These are phyloP conservation scores for Tetragonula clypearis DNA, from an alignment of 1,140 invertebrate species.

Conservation along the genomic window DNA sequence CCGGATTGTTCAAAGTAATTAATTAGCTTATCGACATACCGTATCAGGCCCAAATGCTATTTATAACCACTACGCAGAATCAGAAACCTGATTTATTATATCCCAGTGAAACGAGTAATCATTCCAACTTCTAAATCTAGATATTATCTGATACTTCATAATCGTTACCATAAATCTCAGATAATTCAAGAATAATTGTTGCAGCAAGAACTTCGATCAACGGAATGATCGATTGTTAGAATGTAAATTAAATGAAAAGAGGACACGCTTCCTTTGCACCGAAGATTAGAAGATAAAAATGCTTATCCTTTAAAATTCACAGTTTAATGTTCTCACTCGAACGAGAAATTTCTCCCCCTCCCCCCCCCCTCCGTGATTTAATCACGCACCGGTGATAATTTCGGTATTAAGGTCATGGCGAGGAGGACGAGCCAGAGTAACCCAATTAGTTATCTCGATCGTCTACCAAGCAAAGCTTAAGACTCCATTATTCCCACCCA, in stretches of 20 bases:
- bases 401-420: background rate
- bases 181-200: background rate
- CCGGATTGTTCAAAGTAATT: background rate
- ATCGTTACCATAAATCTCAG: background rate
- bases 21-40: background rate
- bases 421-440: too few relatives aligned
- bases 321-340: too few relatives aligned
- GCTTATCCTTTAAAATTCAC: too few relatives aligned
- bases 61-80: background rate
- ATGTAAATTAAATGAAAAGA: background rate
- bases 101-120: background rate
- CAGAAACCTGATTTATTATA: background rate
- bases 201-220: background rate
- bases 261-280: background rate
- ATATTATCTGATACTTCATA: background rate
- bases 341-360: background rate
- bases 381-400: background rate
- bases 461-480: constrained; percentile 1
- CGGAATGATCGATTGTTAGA: background rate
- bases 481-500: constrained; percentile 11
- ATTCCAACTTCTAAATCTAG: background rate
- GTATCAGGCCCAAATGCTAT: background rate
- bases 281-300: background rate
- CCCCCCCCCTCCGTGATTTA: background rate
- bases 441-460: background rate